Conservation (phyloP, 2,113 vertebrate species). For the Perca schrenkii region DNA sequence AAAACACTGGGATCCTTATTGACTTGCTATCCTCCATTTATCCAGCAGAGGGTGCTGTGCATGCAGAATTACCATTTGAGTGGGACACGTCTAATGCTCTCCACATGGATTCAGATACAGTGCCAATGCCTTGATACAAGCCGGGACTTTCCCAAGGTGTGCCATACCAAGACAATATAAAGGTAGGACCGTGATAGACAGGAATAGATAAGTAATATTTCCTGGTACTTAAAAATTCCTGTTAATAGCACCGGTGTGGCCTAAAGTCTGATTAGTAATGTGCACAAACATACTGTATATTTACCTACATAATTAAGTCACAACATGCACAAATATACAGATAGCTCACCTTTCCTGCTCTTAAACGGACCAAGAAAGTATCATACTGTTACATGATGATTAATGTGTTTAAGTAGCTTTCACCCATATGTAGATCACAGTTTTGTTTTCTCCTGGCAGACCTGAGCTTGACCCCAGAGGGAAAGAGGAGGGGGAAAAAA, state of each 20-base stretch:
- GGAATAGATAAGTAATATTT: background rate
- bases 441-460: background rate
- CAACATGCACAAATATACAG: background rate
- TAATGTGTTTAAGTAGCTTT: background rate
- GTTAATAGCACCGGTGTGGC: background rate
- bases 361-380: slow-evolving; percentile 4
- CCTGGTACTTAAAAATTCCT: background rate
- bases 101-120: slow-evolving; percentile 1
- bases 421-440: background rate
- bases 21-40: background rate
- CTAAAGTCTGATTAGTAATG: background rate
- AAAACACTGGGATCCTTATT: background rate
- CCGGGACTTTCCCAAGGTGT: slow-evolving; percentile 53
- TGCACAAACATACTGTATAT: background rate
- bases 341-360: background rate
- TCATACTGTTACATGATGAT: background rate
- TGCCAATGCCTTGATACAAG: background rate
- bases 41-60: slow-evolving; percentile 71
- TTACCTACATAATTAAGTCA: background rate
- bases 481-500: background rate
- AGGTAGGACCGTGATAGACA: background rate
- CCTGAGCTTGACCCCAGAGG: background rate
- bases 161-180: background rate
- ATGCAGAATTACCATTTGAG: slow-evolving; percentile 14
- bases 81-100: background rate